phyloP scores from a whole-genome alignment of 64 coral and sea anemone species.

The Orbicella faveolata region DNA sequence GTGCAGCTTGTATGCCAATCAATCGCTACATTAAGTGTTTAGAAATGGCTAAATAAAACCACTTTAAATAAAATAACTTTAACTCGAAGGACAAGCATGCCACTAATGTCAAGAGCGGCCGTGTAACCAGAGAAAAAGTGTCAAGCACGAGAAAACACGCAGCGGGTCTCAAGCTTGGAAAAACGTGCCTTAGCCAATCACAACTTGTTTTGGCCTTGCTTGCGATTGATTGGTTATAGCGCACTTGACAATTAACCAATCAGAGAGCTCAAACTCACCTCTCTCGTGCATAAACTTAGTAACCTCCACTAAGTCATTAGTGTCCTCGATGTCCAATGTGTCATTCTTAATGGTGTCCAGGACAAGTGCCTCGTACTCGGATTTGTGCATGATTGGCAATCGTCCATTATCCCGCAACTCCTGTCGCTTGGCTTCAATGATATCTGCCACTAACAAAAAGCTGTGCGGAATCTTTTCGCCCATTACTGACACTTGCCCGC shows the following conservation, averaged over 20 bases:
- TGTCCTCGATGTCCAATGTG: conserved; percentile 69
- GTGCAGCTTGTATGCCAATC: too few relatives aligned
- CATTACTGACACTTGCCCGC: conserved; percentile 73
- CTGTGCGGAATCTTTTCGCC: conserved; percentile 89
- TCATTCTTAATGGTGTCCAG: conserved; percentile 71
- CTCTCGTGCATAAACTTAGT: conserved; percentile 92
- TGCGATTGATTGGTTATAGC: background rate
- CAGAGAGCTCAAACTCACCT: conserved; percentile 43
- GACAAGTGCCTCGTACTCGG: conserved; percentile 81
- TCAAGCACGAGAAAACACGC: background rate
- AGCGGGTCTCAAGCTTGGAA: background rate
- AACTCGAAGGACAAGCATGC: background rate
- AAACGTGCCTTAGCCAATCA: background rate
- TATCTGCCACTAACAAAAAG: conserved; percentile 63
- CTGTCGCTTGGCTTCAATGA: conserved; percentile 52
- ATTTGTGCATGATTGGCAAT: conserved; percentile 77
- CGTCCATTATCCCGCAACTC: conserved; percentile 43
- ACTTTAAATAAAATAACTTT: too few relatives aligned
- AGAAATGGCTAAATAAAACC: too few relatives aligned
- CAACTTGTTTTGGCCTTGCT: background rate
- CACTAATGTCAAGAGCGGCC: background rate
- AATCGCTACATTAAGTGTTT: too few relatives aligned
- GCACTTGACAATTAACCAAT: background rate
- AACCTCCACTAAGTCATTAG: conserved; percentile 76
- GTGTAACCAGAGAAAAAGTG: background rate